A percentile compares a stretch with the other conserved stretches of the same genome.
Evolutionary conservation across 2,797 vertebrate species (phyloP).

Genomic region (Cynopterus sphinx): DNA sequence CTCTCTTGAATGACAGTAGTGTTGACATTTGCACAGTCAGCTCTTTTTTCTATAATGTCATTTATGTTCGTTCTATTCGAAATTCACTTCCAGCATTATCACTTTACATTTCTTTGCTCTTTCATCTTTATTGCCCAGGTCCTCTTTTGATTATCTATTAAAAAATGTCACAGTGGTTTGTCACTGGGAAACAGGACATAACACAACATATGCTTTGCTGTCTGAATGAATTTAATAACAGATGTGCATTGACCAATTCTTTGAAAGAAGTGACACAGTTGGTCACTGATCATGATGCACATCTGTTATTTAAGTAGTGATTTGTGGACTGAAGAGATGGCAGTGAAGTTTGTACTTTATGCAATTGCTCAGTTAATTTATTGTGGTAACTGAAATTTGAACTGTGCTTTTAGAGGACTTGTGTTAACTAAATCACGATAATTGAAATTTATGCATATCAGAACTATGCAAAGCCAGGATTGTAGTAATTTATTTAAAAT

Average conservation of each 20-base stretch:
- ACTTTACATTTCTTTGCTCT: not conserved
- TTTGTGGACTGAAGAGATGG: not conserved
- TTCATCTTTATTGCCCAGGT: not conserved
- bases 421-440: not conserved
- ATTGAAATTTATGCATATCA: not conserved
- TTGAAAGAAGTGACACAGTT: not conserved
- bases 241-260: not conserved
- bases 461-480: not conserved
- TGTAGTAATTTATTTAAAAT: not conserved
- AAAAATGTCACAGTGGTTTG: not conserved
- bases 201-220: not conserved
- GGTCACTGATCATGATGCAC: not conserved
- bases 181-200: not conserved
- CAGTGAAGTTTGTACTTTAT: not conserved
- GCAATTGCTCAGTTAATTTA: not conserved
- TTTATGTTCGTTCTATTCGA: not conserved
- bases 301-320: not conserved
- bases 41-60: not conserved
- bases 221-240: not conserved
- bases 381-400: not conserved
- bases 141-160: not conserved
- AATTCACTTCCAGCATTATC: not conserved
- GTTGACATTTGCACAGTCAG: not conserved
- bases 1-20: not conserved
- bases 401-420: not conserved